Conservation (phyloP, 2,888 invertebrate genomes). For the Agrotis clavis region DNA sequence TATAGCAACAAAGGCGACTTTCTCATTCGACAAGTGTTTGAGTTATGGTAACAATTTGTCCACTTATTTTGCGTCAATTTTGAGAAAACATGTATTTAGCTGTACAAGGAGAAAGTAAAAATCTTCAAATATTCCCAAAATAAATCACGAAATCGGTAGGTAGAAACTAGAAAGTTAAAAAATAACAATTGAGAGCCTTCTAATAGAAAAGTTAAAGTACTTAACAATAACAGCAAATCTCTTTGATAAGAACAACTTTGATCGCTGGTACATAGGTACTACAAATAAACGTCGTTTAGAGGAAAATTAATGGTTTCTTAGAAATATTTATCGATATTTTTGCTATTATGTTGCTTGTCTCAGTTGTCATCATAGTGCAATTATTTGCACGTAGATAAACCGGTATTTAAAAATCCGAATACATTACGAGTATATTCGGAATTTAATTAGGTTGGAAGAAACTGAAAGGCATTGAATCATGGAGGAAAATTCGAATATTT, state of each 20-base stretch:
- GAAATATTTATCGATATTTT: constrained; percentile 35
- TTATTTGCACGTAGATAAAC: constrained; percentile 20
- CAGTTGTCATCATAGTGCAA: constrained; percentile 29
- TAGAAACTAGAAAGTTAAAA: too few relatives aligned
- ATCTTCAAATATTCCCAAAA: not conserved
- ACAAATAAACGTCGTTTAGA: constrained; percentile 15
- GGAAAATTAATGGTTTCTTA: constrained; percentile 35
- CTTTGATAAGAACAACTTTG: not conserved
- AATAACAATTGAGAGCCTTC: not conserved
- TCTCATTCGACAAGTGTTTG: constrained; percentile 12
- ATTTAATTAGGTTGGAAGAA: not conserved
- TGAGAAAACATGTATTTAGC: not conserved
- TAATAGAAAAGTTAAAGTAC: not conserved
- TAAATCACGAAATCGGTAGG: not conserved
- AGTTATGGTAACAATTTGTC: not conserved
- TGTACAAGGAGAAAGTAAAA: not conserved
- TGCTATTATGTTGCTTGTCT: constrained; percentile 18
- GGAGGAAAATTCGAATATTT: not conserved
- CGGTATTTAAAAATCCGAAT: not conserved
- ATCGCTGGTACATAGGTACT: constrained; percentile 1
- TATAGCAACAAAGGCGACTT: constrained; percentile 25
- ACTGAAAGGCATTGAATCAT: not conserved
- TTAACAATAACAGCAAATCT: not conserved
- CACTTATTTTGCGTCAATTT: not conserved
- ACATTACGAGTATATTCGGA: constrained; percentile 8